Conservation (phyloP, 2,888 invertebrate genomes). For the Pyrgus malvae region DNA sequence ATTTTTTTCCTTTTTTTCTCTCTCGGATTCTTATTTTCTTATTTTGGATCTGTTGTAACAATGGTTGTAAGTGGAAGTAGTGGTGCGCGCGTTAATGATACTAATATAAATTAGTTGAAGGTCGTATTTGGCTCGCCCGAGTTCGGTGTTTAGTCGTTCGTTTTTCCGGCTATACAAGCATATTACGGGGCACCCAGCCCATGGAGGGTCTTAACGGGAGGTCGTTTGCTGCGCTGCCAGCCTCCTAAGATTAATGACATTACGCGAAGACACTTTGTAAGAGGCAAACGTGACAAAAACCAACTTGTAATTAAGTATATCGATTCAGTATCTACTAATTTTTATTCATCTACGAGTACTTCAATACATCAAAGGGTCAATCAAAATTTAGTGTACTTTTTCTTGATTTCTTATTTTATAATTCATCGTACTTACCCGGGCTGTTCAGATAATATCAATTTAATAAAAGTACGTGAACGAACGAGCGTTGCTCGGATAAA, state of each 20-base stretch:
- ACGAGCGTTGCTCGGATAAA: too few relatives aligned
- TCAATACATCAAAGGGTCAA: too few relatives aligned
- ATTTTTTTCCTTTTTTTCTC: slow-evolving; percentile 59
- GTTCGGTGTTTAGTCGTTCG: slow-evolving; percentile 61
- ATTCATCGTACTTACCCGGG: too few relatives aligned
- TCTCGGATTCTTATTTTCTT: slow-evolving; percentile 69
- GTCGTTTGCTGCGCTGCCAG: slow-evolving; percentile 78
- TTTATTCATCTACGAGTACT: slow-evolving; percentile 2
- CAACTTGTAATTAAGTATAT: slow-evolving; percentile 25
- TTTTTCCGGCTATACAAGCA: slow-evolving; percentile 59
- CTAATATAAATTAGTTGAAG: slow-evolving; percentile 71
- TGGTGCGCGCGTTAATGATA: slow-evolving; percentile 63
- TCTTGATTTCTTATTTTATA: too few relatives aligned
- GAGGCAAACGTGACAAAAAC: slow-evolving; percentile 71
- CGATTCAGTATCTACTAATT: slow-evolving; percentile 14
- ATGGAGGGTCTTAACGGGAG: slow-evolving; percentile 77
- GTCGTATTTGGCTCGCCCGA: slow-evolving; percentile 66
- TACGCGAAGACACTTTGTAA: slow-evolving; percentile 73
- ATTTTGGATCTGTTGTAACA: slow-evolving; percentile 49
- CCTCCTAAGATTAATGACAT: slow-evolving; percentile 77
- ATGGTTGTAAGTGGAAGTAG: slow-evolving; percentile 52
- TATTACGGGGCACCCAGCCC: slow-evolving; percentile 70
- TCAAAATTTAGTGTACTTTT: too few relatives aligned
- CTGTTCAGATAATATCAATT: too few relatives aligned
- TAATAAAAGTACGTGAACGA: too few relatives aligned